Percentiles rank a stretch among this genome's conserved stretches.
phyloP scores from a whole-genome alignment of 2,113 vertebrate genomes.

The Otis tarda region DNA sequence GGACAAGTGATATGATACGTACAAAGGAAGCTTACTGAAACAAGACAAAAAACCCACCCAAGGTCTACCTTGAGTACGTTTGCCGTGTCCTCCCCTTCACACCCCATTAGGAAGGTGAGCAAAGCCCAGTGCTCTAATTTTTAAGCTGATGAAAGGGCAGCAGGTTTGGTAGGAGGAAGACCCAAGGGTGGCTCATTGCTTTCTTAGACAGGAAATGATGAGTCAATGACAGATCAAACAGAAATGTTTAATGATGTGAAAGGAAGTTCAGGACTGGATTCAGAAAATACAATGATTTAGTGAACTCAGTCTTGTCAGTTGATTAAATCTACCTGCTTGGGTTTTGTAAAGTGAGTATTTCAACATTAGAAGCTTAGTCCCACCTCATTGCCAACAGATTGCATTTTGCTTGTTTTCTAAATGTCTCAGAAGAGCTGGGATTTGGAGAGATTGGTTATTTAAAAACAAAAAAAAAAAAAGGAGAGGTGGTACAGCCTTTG shows the following conservation, averaged over 20 bases:
- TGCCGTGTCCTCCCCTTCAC: not conserved
- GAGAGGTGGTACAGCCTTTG: not conserved
- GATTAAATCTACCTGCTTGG: not conserved
- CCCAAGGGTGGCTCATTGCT: not conserved
- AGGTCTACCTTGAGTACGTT: not conserved
- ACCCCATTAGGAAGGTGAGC: not conserved
- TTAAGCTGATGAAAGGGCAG: not conserved
- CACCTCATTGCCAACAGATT: not conserved
- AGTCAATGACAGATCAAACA: not conserved
- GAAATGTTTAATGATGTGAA: not conserved
- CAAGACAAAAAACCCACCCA: not conserved
- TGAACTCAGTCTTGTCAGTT: not conserved
- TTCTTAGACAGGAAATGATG: not conserved
- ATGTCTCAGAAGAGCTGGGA: not conserved
- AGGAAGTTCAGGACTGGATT: not conserved
- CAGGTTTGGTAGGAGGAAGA: not conserved
- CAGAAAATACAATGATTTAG: not conserved
- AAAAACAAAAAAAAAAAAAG: not conserved
- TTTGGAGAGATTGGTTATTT: not conserved
- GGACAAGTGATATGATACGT: rapidly evolving
- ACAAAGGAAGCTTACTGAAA: not conserved
- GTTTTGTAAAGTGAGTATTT: not conserved
- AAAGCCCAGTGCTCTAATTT: not conserved
- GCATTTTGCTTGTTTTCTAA: constrained; percentile 7
- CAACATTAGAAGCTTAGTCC: not conserved